phyloP scores from a whole-genome alignment of 2,888 invertebrate genomes.

The Drosophila mercatorum region DNA sequence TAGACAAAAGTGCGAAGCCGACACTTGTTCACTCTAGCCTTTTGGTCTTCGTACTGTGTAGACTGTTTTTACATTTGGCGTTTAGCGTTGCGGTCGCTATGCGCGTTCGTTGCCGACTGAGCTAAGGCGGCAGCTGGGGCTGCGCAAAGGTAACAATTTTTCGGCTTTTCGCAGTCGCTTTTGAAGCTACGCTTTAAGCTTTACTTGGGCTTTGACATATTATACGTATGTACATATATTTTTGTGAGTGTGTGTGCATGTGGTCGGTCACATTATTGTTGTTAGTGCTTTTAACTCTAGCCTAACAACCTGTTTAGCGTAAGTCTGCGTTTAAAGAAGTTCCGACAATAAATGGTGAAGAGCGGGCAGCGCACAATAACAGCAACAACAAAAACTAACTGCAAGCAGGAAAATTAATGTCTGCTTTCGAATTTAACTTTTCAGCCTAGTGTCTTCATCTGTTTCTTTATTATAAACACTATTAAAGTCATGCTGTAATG shows the following conservation, averaged over 20 bases:
- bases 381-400: conserved; percentile 1
- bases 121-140: conserved; percentile 36
- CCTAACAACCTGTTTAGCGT: conserved; percentile 72
- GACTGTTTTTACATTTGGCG: conserved; percentile 8
- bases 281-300: conserved; percentile 28
- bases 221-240: conserved; percentile 4
- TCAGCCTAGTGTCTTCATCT: too few species aligned
- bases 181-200: conserved; percentile 46
- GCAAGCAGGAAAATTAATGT: too few species aligned
- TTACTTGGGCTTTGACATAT: conserved; percentile 48
- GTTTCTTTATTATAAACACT: background rate
- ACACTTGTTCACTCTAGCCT: conserved; percentile 37
- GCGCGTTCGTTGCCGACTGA: conserved; percentile 63
- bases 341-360: conserved; percentile 74
- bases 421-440: too few species aligned
- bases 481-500: conserved; percentile 1
- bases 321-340: conserved; percentile 71
- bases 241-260: conserved; percentile 28
- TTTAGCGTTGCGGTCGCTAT: conserved; percentile 46
- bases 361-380: conserved; percentile 33
- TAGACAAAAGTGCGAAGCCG: conserved; percentile 1
- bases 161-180: conserved; percentile 11
- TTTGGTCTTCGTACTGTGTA: conserved; percentile 14
- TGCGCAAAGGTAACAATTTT: conserved; percentile 44
- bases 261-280: conserved; percentile 23